Percentiles rank a stretch among this genome's conserved stretches.
Evolutionary conservation across 2,113 vertebrate species (phyloP).

Genomic region (Gadus macrocephalus): DNA sequence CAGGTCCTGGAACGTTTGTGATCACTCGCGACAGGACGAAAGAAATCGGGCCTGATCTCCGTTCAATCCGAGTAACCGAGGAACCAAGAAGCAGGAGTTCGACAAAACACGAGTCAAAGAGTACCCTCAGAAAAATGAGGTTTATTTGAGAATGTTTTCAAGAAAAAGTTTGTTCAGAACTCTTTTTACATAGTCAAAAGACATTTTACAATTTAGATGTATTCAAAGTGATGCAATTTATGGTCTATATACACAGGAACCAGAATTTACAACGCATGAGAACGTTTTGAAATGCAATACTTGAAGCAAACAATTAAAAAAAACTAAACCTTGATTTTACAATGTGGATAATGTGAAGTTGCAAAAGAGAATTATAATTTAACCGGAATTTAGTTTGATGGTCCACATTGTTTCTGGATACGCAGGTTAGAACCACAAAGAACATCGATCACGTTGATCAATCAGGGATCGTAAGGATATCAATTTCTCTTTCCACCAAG

Average conservation of each 20-base stretch:
- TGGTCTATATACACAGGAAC: constrained; percentile 59
- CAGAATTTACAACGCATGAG: constrained; percentile 27
- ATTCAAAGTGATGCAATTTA: constrained; percentile 49
- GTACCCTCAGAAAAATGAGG: constrained; percentile 19
- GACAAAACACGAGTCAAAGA: not conserved
- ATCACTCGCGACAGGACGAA: no score
- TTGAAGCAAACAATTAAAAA: constrained; percentile 33
- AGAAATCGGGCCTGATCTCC: no score
- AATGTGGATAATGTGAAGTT: constrained; percentile 23
- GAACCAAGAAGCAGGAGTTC: not conserved
- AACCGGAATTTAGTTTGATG: constrained; percentile 24
- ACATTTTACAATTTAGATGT: constrained; percentile 54
- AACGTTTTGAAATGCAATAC: constrained; percentile 16
- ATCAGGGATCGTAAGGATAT: constrained; percentile 16
- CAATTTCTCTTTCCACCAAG: constrained; percentile 23
- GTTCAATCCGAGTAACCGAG: not conserved
- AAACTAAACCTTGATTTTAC: constrained; percentile 2
- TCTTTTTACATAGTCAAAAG: constrained; percentile 61
- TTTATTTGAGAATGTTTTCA: constrained; percentile 57
- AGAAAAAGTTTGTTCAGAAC: constrained; percentile 60
- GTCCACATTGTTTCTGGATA: constrained; percentile 28
- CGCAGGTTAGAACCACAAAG: constrained; percentile 25
- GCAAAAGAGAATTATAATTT: constrained; percentile 12
- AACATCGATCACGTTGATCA: constrained; percentile 27
- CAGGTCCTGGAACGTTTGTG: no score